These are phyloP conservation scores for Watsonalla cultraria DNA, from an alignment of 2,888 invertebrate species.

Conservation along the genomic window DNA sequence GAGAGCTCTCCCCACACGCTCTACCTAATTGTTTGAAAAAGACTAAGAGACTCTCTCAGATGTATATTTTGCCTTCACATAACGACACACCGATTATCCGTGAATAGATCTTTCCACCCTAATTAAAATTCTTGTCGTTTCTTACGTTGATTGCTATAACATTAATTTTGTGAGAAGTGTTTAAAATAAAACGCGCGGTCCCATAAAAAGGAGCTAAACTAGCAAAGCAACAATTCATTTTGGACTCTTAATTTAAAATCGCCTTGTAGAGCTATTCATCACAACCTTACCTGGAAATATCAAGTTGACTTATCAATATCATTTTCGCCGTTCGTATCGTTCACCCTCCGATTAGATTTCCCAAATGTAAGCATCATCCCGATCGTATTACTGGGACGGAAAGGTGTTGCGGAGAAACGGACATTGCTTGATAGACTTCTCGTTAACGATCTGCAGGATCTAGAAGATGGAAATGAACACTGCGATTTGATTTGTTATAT, in stretches of 20 bases:
- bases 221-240: too few species aligned
- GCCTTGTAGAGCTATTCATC: too few species aligned
- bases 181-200: too few species aligned
- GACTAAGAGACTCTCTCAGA: conserved; percentile 25
- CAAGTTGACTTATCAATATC: too few species aligned
- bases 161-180: too few species aligned
- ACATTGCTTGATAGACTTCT: background rate
- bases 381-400: background rate
- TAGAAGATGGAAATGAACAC: conserved; percentile 31
- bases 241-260: background rate
- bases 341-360: background rate
- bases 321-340: too few species aligned
- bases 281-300: too few species aligned
- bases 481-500: conserved; percentile 29
- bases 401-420: background rate
- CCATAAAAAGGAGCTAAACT: too few species aligned
- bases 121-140: too few species aligned
- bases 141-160: too few species aligned
- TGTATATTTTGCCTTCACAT: conserved; percentile 5
- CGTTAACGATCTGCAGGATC: background rate
- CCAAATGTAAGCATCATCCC: background rate
- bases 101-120: conserved; percentile 3
- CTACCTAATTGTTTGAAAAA: conserved; percentile 58
- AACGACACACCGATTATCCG: conserved; percentile 4
- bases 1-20: conserved; percentile 46